Conservation (phyloP, 2,888 invertebrate species). For the Drosophila meridiana region DNA sequence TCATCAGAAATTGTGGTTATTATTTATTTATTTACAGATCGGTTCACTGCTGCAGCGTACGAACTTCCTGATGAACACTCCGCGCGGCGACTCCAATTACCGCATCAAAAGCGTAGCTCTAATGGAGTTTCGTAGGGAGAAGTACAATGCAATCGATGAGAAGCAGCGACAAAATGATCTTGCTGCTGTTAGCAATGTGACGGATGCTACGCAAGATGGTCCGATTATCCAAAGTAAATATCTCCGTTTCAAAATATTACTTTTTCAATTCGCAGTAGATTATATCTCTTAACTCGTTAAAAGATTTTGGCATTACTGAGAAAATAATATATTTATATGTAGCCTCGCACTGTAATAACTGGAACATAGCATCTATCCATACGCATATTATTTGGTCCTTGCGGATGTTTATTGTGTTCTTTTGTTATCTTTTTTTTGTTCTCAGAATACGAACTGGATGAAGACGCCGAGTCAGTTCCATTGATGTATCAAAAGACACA, state of each 20-base stretch:
- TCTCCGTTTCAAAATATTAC: not conserved
- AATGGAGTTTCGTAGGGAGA: slow-evolving; percentile 71
- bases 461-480: slow-evolving; percentile 44
- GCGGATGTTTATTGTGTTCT: not conserved
- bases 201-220: slow-evolving; percentile 20
- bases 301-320: too few species aligned
- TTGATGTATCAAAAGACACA: slow-evolving; percentile 72
- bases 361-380: not conserved
- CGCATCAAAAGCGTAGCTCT: slow-evolving; percentile 60
- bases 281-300: not conserved
- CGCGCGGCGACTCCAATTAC: slow-evolving; percentile 56
- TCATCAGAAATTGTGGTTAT: slow-evolving; percentile 8
- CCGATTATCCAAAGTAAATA: slow-evolving; percentile 52
- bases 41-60: slow-evolving; percentile 69
- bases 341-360: too few species aligned
- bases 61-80: slow-evolving; percentile 71
- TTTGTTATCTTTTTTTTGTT: not conserved
- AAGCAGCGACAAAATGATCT: slow-evolving; percentile 44
- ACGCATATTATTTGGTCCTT: not conserved
- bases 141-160: slow-evolving; percentile 69
- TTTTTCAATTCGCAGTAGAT: not conserved
- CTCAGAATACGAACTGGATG: slow-evolving; percentile 61
- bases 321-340: too few species aligned
- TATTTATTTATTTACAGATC: slow-evolving; percentile 59
- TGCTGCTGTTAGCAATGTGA: slow-evolving; percentile 8